phyloP scores from a whole-genome alignment of 2,888 invertebrate species.

The Poecilobothrus nobilitatus region DNA sequence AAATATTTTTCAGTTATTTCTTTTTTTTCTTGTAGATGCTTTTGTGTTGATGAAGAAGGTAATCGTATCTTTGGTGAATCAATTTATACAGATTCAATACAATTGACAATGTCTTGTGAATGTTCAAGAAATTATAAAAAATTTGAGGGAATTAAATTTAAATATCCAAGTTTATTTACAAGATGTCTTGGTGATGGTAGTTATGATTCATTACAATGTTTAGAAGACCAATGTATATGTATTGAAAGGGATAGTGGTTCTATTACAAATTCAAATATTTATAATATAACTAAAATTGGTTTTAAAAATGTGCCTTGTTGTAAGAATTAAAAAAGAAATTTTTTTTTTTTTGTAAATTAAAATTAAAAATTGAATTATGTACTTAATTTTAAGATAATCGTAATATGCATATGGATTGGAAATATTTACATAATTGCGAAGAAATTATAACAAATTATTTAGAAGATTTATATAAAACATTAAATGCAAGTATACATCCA shows the following conservation, averaged over 20 bases:
- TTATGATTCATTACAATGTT: constrained; percentile 59
- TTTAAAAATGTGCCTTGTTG: constrained; percentile 45
- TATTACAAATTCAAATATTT: constrained; percentile 31
- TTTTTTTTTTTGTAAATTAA: not conserved
- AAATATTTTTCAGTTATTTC: no score
- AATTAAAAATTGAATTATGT: not conserved
- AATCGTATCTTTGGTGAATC: constrained; percentile 59
- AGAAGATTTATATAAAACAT: constrained; percentile 32
- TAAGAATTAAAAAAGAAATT: constrained; percentile 31
- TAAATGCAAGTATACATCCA: constrained; percentile 33
- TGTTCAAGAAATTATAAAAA: constrained; percentile 52
- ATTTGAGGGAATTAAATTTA: constrained; percentile 42
- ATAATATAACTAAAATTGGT: constrained; percentile 39
- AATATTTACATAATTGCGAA: constrained; percentile 44
- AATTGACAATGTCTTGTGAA: constrained; percentile 51
- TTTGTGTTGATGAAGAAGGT: constrained; percentile 54
- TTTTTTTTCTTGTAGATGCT: constrained; percentile 48
- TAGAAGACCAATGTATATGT: constrained; percentile 53
- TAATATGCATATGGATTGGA: constrained; percentile 34
- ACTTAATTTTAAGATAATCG: constrained; percentile 38
- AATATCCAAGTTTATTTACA: constrained; percentile 43
- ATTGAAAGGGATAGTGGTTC: constrained; percentile 50
- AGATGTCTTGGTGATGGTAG: constrained; percentile 59
- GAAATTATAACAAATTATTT: constrained; percentile 31
- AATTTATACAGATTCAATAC: constrained; percentile 42